Conservation (phyloP, 2,113 vertebrate species). For the Apeltes quadracus region DNA sequence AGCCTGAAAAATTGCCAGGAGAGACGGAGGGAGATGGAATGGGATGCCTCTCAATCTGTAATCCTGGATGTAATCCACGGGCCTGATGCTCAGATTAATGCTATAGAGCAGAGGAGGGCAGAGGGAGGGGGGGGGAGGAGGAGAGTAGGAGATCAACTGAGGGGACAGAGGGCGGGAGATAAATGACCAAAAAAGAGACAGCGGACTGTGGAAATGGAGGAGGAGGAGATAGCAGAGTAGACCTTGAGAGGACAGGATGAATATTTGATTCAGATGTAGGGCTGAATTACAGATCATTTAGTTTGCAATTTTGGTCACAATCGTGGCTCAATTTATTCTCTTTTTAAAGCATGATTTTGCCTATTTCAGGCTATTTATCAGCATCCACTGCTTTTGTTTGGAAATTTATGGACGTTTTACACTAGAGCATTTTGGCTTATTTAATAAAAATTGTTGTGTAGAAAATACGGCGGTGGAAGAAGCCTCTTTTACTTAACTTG, state of each 20-base stretch:
- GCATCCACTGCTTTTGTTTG: not conserved
- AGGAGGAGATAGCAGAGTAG: constrained; percentile 29
- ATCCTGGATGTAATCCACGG: constrained; percentile 82
- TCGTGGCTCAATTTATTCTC: not conserved
- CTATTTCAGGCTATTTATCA: not conserved
- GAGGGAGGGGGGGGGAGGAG: constrained; percentile 9
- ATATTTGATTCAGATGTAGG: constrained; percentile 22
- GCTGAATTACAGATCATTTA: constrained; percentile 1
- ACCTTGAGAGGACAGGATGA: constrained; percentile 49
- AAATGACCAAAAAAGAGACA: constrained; percentile 63
- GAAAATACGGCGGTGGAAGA: not conserved
- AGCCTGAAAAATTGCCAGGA: constrained; percentile 59
- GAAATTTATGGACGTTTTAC: not conserved
- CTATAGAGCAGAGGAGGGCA: constrained; percentile 52
- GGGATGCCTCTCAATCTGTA: constrained; percentile 79
- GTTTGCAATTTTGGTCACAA: not conserved
- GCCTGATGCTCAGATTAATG: constrained; percentile 83
- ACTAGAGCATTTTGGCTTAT: not conserved
- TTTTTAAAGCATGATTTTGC: not conserved
- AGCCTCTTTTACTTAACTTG: not conserved
- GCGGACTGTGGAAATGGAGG: constrained; percentile 40
- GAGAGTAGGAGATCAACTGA: constrained; percentile 25
- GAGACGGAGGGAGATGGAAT: constrained; percentile 62
- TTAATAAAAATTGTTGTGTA: not conserved
- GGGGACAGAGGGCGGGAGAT: constrained; percentile 57